Evolutionary conservation across 2,888 invertebrate species (phyloP).

Genomic region (Cryptops parisi): DNA sequence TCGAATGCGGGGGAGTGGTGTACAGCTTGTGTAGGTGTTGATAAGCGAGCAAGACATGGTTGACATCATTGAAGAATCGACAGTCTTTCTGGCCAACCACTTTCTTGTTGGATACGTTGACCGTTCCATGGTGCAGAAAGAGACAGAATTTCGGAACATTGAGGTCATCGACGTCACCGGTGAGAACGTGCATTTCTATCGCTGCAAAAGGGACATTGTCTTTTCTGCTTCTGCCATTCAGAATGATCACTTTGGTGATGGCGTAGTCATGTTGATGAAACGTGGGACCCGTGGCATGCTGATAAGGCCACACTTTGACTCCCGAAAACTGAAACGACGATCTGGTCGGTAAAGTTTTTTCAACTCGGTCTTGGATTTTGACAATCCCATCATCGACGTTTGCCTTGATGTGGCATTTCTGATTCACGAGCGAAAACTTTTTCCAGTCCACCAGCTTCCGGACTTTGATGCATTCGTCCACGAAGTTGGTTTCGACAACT

Average conservation of each 20-base stretch:
- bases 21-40: background rate
- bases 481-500: too few relatives aligned
- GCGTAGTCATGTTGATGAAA: background rate
- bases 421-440: too few relatives aligned
- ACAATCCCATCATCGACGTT: too few relatives aligned
- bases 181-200: slow-evolving; percentile 2
- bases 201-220: background rate
- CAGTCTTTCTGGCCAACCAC: background rate
- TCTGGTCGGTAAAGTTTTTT: too few relatives aligned
- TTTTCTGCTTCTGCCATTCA: background rate
- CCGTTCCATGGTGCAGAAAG: slow-evolving; percentile 1
- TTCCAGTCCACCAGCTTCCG: too few relatives aligned
- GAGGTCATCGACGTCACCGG: background rate
- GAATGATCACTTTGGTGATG: background rate
- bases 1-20: slow-evolving; percentile 1
- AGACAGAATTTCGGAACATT: slow-evolving; percentile 1
- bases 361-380: background rate
- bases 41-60: background rate
- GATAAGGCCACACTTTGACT: slow-evolving; percentile 4
- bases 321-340: background rate
- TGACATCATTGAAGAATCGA: background rate
- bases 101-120: background rate
- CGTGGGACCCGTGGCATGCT: background rate
- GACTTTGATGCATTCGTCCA: too few relatives aligned
- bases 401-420: too few relatives aligned